Conservation (phyloP, 2,797 vertebrate genomes). For the Neosilurus hyrtlii region DNA sequence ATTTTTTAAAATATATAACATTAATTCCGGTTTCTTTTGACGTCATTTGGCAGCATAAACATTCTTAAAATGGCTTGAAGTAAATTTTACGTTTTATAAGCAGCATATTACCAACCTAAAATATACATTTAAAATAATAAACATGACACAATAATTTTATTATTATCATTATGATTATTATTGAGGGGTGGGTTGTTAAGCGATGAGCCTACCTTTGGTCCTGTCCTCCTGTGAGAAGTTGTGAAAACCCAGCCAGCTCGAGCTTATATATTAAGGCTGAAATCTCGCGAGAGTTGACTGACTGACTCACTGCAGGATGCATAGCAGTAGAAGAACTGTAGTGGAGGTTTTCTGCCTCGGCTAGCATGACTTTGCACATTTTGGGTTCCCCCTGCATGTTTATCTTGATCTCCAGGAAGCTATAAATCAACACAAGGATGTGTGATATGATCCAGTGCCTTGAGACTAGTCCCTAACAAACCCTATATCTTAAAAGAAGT, state of each 20-base stretch:
- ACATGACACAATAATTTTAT: too few species aligned
- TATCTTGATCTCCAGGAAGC: constrained; percentile 29
- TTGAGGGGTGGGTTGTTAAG: too few species aligned
- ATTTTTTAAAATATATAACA: too few species aligned
- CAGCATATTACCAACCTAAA: too few species aligned
- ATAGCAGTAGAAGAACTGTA: not conserved
- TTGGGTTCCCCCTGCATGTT: not conserved
- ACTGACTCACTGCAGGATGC: not conserved
- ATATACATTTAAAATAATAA: too few species aligned
- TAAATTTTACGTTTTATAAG: too few species aligned
- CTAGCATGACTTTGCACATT: constrained; percentile 77
- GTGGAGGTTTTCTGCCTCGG: constrained; percentile 22
- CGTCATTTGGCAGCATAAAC: too few species aligned
- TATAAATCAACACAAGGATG: not conserved
- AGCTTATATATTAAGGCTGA: constrained; percentile 54
- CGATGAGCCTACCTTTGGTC: constrained; percentile 22
- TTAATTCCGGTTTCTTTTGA: too few species aligned
- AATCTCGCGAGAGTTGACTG: constrained; percentile 67
- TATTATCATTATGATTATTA: too few species aligned
- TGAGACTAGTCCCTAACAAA: not conserved
- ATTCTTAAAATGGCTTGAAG: too few species aligned
- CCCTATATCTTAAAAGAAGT: not conserved
- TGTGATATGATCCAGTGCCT: not conserved
- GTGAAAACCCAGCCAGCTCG: not conserved
- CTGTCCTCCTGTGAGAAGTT: not conserved